Evolutionary conservation across 2,888 invertebrate genomes (phyloP), one percentile per base, ranked within the genome.

Genomic region (Cylloceria caligata): DNA sequence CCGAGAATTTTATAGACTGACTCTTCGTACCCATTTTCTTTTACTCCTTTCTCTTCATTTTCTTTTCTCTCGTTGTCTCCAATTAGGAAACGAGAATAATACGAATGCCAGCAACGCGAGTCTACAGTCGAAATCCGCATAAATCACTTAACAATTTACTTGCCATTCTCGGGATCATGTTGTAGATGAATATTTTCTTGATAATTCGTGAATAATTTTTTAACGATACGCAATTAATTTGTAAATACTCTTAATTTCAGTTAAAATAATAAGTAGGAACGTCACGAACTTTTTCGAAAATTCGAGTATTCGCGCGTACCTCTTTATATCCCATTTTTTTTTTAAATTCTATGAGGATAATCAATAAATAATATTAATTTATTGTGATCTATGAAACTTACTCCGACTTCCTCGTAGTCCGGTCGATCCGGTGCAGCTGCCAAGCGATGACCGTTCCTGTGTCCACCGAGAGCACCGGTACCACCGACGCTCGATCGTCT

Each of bases 381-480:
- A 30, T 30, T 30, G 13, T 24, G 0, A 1, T 27, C 3, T 7
- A 16, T 42, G 16, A 4, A 71, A 90, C 89, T 90, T 85, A 92
- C 92, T 62, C 90, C 90, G 86, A 95, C 94, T 91, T 96, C 96
- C 86, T 97, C 97, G 93, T 95, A 96, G 93, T 94, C 96, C 87
- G 94, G 95, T 89, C 94, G 93, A 92, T 93, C 95, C 60, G 91
- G 92, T 4, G 90, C 89, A 24, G 93, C 93, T 65, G 93, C 93
- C 86, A 94, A 94, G 88, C 89, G 93, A 88, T 89, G 93, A 81
- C 93, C 93, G 83, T 93, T 89, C 39, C 93, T 93, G 83, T 93
- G 93, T 87, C 94, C 94, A 62, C 93, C 94, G 83, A 94, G 89
- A 60, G 94, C 93, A 68, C 94, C 94, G 80, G 94, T 94, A 73